These are phyloP conservation scores for Zootoca vivipara DNA, from an alignment of 2,113 vertebrate species.

Conservation along the genomic window DNA sequence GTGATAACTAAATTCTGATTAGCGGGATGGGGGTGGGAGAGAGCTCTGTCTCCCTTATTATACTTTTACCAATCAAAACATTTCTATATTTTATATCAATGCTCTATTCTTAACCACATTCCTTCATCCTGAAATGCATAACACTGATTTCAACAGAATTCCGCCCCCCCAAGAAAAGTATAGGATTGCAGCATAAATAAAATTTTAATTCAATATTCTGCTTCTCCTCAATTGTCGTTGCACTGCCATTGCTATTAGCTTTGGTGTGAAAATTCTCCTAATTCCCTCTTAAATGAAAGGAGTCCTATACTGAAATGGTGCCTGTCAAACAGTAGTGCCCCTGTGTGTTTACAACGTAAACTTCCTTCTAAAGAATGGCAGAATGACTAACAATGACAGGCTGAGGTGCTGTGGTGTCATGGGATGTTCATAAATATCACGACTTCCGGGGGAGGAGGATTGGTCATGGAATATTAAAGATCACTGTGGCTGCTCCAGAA, in stretches of 20 bases:
- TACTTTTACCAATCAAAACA: neutral
- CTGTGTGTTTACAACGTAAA: neutral
- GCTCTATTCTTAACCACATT: neutral
- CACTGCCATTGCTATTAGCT: no score
- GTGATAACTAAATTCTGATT: neutral
- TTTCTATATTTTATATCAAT: neutral
- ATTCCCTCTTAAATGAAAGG: no score
- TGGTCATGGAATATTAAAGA: neutral
- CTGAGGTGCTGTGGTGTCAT: neutral
- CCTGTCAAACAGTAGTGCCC: neutral
- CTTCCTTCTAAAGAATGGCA: neutral
- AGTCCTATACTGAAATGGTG: neutral
- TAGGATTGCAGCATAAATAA: neutral
- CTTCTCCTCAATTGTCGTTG: no score
- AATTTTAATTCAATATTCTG: neutral
- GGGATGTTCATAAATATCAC: neutral
- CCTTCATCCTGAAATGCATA: neutral
- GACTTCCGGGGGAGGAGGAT: neutral
- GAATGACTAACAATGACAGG: neutral
- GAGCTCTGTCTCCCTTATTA: neutral
- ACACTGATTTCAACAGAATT: neutral
- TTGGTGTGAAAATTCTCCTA: no score
- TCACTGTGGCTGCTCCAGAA: neutral
- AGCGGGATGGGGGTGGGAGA: neutral
- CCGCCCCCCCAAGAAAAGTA: no score